Evolutionary conservation across 2,797 vertebrate species (phyloP), one percentile per base, ranked within the genome.

Genomic region (Pteropus rufus): DNA sequence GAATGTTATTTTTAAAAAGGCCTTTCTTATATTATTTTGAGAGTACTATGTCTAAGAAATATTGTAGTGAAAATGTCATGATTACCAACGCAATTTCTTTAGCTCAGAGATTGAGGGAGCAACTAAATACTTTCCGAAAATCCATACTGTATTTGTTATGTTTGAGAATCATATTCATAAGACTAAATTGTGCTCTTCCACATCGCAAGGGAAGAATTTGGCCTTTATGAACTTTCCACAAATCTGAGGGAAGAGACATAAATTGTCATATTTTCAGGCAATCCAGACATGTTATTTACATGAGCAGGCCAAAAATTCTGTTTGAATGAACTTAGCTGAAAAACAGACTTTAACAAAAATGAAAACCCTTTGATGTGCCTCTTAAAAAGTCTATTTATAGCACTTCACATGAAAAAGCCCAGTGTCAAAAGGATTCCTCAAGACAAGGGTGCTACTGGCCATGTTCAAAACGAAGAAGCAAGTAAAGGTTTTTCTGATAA

Each of bases 301-400:
- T 36, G 49, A 93, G 29, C 36, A 80, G 41, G 49, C 86, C 89
- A 89, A 96, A 96, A 94, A 95, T 91, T 96, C 81, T 76, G 2
- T 94, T 96, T 36, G 46, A 89, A 86, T 96, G 93, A 93, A 91
- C 70, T 95, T 79, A 89, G 77, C 73, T 93, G 73, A 93, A 93
- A 64, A 97, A 97, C 67, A 95, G 95, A 94, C 70, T 89, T 44
- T 81, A 60, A 95, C 31, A 86, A 88, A 96, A 75, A 80, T 94
- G 84, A 95, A 93, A 93, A 58, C n/a, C 41, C 96, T 96, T 95
- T 97, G 96, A 91, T 95, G 58, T 73, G 70, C 31, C 58, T 88
- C 81, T 96, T 65, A 64, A 67, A 94, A 96, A 79, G 75, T 67
- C 77, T 23, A 3, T 81, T 92, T 49, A 79, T 65, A 92, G 91